Evolutionary conservation across 2,888 invertebrate species (phyloP).

Genomic region (Lydus trimaculatus): DNA sequence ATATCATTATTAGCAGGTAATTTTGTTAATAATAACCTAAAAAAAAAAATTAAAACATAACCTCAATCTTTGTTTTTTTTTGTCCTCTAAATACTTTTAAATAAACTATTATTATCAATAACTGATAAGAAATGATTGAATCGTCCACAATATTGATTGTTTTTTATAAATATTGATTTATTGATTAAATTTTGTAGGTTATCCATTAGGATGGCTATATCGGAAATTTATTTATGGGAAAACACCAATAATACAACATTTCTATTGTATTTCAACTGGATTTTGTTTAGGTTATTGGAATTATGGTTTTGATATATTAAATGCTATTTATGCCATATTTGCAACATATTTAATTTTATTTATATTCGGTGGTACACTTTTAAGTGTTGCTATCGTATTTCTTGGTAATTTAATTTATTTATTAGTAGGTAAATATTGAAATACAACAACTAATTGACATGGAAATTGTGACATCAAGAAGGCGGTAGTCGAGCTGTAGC

Average conservation of each 20-base stretch:
- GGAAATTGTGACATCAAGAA: no score
- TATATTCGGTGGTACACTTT: conserved; percentile 69
- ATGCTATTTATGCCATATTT: conserved; percentile 76
- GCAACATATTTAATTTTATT: conserved; percentile 74
- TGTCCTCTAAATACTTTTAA: neutral
- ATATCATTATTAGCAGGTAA: conserved; percentile 58
- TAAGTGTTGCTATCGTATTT: conserved; percentile 76
- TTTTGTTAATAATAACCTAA: conserved; percentile 19
- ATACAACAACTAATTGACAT: no score
- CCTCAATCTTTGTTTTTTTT: neutral
- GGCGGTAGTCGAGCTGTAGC: no score
- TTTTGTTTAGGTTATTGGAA: conserved; percentile 82
- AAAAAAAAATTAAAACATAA: neutral
- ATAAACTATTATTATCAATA: conserved; percentile 19
- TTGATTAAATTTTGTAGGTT: conserved; percentile 65
- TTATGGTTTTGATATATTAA: conserved; percentile 79
- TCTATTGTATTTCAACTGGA: conserved; percentile 77
- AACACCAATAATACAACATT: conserved; percentile 68
- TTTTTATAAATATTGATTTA: conserved; percentile 8
- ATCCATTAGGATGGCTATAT: conserved; percentile 74
- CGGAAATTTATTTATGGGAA: conserved; percentile 67
- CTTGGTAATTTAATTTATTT: conserved; percentile 84
- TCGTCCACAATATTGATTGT: neutral
- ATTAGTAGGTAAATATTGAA: conserved; percentile 63
- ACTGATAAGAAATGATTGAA: neutral